Evolutionary conservation across 2,888 invertebrate genomes (phyloP), one percentile per base, ranked within the genome.

Genomic region (Timandra comae): DNA sequence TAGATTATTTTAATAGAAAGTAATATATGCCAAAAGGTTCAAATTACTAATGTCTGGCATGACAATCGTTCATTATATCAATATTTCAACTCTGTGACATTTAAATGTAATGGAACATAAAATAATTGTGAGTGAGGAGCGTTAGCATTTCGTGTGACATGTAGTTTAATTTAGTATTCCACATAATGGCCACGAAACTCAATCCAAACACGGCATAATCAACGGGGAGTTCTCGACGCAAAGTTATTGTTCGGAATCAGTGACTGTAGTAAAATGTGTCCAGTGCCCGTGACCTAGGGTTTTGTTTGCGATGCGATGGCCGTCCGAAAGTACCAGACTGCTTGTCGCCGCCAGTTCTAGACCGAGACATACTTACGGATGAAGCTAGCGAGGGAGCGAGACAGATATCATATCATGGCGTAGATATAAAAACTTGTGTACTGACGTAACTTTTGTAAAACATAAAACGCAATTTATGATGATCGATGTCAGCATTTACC

Each of bases 291-390:
- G 75, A 75, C 71, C 71, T 78, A 80, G 77, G 75, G 81, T 79
- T 80, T 76, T 64, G 66, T 80, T 81, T 80, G 67, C 79, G 52
- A 60, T 63, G 72, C 62, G 58, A 56, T 68, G 63, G 64, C 60
- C 66, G 77, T 50, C 66, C 66, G 69, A 72, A 70, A 66, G 62
- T 58, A 72, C 71, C 85, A 85, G 85, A 85, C 85, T 67, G 85
- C 84, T 69, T 85, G 85, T 82, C 85, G 85, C 85, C 85, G 71
- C 71, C 68, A 60, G 63, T 62, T 56, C 44, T 51, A 54, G 72
- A 82, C 63, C 52, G 72, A 71, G 81, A 82, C 60, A 53, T 63
- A 51, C 40, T 57, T 54, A 67, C 52, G 46, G 44, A 52, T 53
- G 54, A 57, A 43, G 45, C 42, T 45, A 35, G 59, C 45, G 76